Base-by-base conservation (phyloP, 2,888 invertebrate species). In the Eretmocerus hayati region DNA sequence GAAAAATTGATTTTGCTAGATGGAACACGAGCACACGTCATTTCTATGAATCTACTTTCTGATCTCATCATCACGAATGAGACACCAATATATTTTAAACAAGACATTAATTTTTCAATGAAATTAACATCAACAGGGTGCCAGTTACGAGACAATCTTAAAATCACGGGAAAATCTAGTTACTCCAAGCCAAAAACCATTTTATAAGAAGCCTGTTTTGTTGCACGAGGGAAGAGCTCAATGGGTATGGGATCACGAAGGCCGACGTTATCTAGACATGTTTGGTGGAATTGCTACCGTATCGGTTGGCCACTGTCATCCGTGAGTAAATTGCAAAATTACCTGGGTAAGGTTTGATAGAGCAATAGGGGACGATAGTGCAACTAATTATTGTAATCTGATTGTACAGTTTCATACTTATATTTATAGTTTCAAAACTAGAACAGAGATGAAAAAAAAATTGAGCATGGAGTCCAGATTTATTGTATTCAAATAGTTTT, bases 271-370 rank as follows among this genome's bases (percentile, higher is more conserved):
- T 71, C 76, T 99, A 56, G 97, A 99, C 71, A 82, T 97, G 76
- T 92, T 94, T 67, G 96, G 85, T 5, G 97, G 97, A 6, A 96
- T 99, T 59, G 95, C 94, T 15, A 99, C 97, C 0, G 90, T 97
- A 32, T 93, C 93, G 45, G 93, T 96, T 2, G 96, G 96, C 19
- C 97, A 97, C 71, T 93, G 92, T 67, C 97, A 97, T 75, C 95
- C 96, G 92, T 94, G 77, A 84, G 88, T n/a, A n/a, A n/a, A n/a
- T n/a, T n/a, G n/a, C n/a, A n/a, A n/a, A n/a, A n/a, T n/a, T n/a
- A n/a, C n/a, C n/a, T n/a, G n/a, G n/a, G n/a, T n/a, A n/a, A n/a
- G n/a, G n/a, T n/a, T n/a, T n/a, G n/a, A n/a, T n/a, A n/a, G n/a
- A n/a, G n/a, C n/a, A n/a, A n/a, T n/a, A n/a, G n/a, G n/a, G n/a